phyloP scores from a whole-genome alignment of 2,888 invertebrate genomes.

The Achlya flavicornis region DNA sequence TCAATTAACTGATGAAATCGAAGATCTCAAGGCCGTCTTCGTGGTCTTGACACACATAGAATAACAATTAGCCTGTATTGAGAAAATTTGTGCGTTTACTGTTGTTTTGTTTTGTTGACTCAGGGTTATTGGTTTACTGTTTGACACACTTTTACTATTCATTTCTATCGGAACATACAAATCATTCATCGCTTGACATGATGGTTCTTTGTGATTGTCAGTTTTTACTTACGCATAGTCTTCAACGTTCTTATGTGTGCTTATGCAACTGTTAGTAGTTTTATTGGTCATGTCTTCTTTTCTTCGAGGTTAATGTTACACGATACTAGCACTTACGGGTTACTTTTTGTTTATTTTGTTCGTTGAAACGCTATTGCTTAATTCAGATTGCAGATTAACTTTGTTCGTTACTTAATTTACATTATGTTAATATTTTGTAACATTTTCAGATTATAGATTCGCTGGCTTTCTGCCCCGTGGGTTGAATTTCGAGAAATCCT shows the following conservation, averaged over 20 bases:
- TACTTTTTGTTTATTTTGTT: too few species aligned
- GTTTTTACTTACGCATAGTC: background rate
- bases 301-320: background rate
- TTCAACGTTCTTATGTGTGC: background rate
- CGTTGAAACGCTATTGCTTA: too few species aligned
- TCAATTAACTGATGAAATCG: slow-evolving; percentile 46
- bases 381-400: too few species aligned
- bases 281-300: background rate
- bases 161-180: background rate
- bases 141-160: slow-evolving; percentile 14
- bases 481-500: too few species aligned
- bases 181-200: slow-evolving; percentile 7
- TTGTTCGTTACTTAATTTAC: too few species aligned
- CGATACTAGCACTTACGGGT: too few species aligned
- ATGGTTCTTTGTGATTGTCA: background rate
- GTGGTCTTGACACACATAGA: slow-evolving; percentile 63
- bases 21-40: slow-evolving; percentile 55
- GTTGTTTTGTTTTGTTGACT: slow-evolving; percentile 17
- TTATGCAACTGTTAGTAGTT: slow-evolving; percentile 7
- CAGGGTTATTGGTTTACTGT: slow-evolving; percentile 13
- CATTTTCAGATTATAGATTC: too few species aligned
- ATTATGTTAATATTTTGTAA: too few species aligned
- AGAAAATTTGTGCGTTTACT: slow-evolving; percentile 25
- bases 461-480: too few species aligned
- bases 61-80: slow-evolving; percentile 47